Evolutionary conservation across 2,888 invertebrate species (phyloP), one percentile per base, ranked within the genome.

Genomic region (Synanthedon formicaeformis): DNA sequence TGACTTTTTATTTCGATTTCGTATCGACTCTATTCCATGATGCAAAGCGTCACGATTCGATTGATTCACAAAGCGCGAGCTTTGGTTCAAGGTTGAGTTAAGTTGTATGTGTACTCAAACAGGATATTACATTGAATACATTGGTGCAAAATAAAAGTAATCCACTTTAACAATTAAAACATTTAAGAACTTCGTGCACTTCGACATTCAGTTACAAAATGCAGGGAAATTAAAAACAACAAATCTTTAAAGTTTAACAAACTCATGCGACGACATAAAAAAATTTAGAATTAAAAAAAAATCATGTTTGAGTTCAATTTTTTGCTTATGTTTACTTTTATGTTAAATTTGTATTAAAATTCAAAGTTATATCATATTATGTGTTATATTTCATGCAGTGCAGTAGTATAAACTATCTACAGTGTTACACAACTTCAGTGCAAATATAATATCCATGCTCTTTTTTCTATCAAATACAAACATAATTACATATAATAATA

Each of bases 51-150:
- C 54, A 55, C 59, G 55, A 56, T 45, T 45, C 14, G 45, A 45
- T 14, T 45, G 14, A n/a, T 45, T 12, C 14, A 45, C 10, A 34
- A 34, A 34, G 34, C 8, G 34, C 34, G 34, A 34, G 34, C 34
- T 34, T 34, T 10, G 34, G 10, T 34, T 34, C 8, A n/a, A 14
- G 13, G 45, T 57, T 55, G 50, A 54, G 50, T 62, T 52, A 53
- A 65, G 64, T 72, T 63, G 82, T 81, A 60, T 56, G 64, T 58
- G 59, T 59, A 71, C 82, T 77, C 83, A 83, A 85, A 85, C 82
- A 81, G 64, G 80, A 83, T 82, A 83, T 81, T 75, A 71, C 56
- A 72, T 65, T 68, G 6, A 45, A n/a, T 14, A 45, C 8, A 13
- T n/a, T 2, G n/a, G 45, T 45, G 45, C 45, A 45, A 45, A 45